Conservation (phyloP, 2,113 vertebrate species). For the Myrmophylax atrothorax region DNA sequence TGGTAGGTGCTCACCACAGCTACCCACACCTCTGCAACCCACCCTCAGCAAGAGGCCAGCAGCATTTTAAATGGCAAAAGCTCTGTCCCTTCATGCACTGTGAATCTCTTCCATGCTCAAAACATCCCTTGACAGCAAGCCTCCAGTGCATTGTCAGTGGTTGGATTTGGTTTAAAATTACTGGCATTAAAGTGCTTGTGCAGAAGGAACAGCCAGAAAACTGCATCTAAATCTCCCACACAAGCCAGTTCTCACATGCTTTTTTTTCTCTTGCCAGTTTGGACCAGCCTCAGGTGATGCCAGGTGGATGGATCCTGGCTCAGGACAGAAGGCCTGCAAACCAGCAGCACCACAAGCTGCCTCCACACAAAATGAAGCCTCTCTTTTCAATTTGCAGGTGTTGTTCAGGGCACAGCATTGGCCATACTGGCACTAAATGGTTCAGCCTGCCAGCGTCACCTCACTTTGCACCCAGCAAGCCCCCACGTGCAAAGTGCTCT, state of each 20-base stretch:
- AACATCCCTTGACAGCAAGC: neutral
- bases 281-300: fast-evolving
- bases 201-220: neutral
- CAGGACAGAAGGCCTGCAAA: neutral
- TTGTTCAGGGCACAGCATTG: neutral
- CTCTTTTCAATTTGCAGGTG: neutral
- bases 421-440: neutral
- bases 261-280: neutral
- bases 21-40: neutral
- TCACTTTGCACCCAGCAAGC: neutral
- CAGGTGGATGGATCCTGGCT: neutral
- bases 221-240: neutral
- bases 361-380: neutral
- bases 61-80: neutral
- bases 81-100: neutral
- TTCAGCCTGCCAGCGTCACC: neutral
- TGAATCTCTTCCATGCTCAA: neutral
- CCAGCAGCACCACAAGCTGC: neutral
- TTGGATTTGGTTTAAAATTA: neutral
- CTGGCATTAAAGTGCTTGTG: neutral
- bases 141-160: neutral
- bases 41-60: neutral
- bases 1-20: neutral
- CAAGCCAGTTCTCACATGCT: neutral
- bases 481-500: neutral